A percentile compares a stretch with the other conserved stretches of the same genome.
phyloP scores from a whole-genome alignment of 1,140 invertebrate species.

The Branchinecta lynchi region DNA sequence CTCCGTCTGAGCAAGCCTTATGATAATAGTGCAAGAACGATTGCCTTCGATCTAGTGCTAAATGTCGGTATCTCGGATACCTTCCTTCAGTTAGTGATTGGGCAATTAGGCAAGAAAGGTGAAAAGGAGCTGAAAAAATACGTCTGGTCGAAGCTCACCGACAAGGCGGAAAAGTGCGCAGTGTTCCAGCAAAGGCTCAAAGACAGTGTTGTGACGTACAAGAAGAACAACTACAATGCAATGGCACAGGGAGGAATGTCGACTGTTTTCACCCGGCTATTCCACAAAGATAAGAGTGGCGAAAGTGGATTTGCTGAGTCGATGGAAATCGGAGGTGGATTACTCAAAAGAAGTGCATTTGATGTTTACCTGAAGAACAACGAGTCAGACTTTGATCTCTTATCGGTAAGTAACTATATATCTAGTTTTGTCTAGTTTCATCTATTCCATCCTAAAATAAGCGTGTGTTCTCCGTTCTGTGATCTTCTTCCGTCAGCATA shows the following conservation, averaged over 20 bases:
- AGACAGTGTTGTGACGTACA: slow-evolving; percentile 26
- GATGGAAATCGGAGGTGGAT: slow-evolving; percentile 54
- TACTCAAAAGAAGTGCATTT: slow-evolving; percentile 57
- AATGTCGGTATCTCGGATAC: slow-evolving; percentile 38
- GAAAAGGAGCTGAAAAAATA: slow-evolving; percentile 26
- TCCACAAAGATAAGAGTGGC: slow-evolving; percentile 40
- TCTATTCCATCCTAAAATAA: too few relatives aligned
- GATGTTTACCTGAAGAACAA: slow-evolving; percentile 47
- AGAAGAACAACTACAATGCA: slow-evolving; percentile 48
- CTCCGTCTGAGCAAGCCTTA: slow-evolving; percentile 43
- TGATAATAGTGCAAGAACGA: slow-evolving; percentile 51
- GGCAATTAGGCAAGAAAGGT: slow-evolving; percentile 17
- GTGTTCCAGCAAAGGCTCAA: slow-evolving; percentile 23
- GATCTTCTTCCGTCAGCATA: too few relatives aligned
- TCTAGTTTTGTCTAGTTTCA: too few relatives aligned
- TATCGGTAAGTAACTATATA: slow-evolving; percentile 30
- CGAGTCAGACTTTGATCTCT: slow-evolving; percentile 35
- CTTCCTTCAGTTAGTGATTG: slow-evolving; percentile 14
- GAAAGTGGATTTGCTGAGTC: slow-evolving; percentile 51
- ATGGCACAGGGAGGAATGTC: slow-evolving; percentile 49
- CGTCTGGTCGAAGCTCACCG: slow-evolving; percentile 24
- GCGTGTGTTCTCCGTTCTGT: too few relatives aligned
- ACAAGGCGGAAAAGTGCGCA: slow-evolving; percentile 24
- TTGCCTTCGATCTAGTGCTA: slow-evolving; percentile 55
- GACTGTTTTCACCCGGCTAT: slow-evolving; percentile 46